phyloP scores from a whole-genome alignment of 1,140 invertebrate species.

The Augochlora pura region DNA sequence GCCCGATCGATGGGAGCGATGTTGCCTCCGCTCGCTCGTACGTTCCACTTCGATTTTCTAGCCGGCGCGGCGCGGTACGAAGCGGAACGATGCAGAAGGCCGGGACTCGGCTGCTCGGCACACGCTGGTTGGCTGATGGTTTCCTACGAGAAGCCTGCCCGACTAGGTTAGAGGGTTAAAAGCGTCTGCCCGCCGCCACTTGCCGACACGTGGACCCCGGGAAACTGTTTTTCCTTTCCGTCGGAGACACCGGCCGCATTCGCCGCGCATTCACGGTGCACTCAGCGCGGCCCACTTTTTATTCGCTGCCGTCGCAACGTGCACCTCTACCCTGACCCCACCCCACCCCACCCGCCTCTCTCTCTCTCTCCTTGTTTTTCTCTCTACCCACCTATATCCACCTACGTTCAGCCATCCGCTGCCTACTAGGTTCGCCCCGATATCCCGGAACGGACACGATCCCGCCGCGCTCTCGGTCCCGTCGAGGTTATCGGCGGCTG shows the following conservation, averaged over 20 bases:
- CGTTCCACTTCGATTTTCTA: conserved; percentile 53
- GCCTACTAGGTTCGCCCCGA: not conserved
- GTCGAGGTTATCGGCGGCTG: conserved; percentile 9
- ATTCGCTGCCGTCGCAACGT: not conserved
- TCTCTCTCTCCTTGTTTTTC: not conserved
- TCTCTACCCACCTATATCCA: not conserved
- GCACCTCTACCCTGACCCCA: not conserved
- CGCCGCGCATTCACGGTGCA: conserved; percentile 1
- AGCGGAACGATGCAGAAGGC: conserved; percentile 2
- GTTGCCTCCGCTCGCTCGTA: conserved; percentile 37
- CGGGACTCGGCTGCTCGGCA: conserved; percentile 42
- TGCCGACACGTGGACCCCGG: conserved; percentile 32
- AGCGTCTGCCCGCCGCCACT: conserved; percentile 28
- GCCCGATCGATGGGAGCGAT: conserved; percentile 49
- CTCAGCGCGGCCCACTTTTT: conserved; percentile 23
- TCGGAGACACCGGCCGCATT: not conserved
- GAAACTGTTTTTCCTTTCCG: not conserved
- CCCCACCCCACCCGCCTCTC: not conserved
- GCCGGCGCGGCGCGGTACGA: conserved; percentile 12
- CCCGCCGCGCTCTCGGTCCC: not conserved
- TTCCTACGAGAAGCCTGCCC: conserved; percentile 2
- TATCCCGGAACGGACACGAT: not conserved
- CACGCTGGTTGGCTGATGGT: conserved; percentile 31
- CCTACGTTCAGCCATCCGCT: not conserved
- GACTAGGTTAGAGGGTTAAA: conserved; percentile 51